Percentiles rank a stretch among this genome's conserved stretches.
Conservation (phyloP, 2,888 invertebrate genomes). For the Macropis europaea region DNA sequence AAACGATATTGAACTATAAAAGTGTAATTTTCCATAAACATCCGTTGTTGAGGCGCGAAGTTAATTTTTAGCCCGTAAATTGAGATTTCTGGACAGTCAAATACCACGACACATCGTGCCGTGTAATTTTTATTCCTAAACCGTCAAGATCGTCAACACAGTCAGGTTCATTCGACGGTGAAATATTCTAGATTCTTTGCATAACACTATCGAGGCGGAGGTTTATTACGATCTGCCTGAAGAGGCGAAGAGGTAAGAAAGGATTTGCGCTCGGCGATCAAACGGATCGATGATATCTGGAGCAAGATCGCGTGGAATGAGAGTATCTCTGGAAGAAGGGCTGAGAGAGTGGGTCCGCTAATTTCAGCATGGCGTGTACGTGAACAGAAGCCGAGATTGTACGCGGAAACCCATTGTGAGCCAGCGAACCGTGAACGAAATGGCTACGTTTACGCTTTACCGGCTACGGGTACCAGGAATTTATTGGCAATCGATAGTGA, state of each 20-base stretch:
- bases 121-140: too few relatives aligned
- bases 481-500: constrained; percentile 72
- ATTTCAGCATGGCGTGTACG: constrained; percentile 56
- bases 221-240: constrained; percentile 13
- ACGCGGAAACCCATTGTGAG: constrained; percentile 70
- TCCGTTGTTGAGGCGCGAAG: too few relatives aligned
- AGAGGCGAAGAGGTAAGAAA: neutral
- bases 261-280: constrained; percentile 18
- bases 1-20: too few relatives aligned
- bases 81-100: too few relatives aligned
- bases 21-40: too few relatives aligned
- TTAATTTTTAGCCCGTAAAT: too few relatives aligned
- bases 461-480: constrained; percentile 66
- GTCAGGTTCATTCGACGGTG: constrained; percentile 25
- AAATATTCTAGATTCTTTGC: constrained; percentile 28
- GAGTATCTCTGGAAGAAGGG: constrained; percentile 8
- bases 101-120: too few relatives aligned
- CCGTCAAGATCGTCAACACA: too few relatives aligned
- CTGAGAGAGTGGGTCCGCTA: constrained; percentile 47
- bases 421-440: constrained; percentile 70
- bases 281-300: constrained; percentile 34
- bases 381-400: constrained; percentile 60
- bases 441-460: constrained; percentile 71
- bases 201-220: constrained; percentile 20
- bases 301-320: constrained; percentile 34